Evolutionary conservation across 2,888 invertebrate species (phyloP).

Genomic region (Eupithecia pulchellata): DNA sequence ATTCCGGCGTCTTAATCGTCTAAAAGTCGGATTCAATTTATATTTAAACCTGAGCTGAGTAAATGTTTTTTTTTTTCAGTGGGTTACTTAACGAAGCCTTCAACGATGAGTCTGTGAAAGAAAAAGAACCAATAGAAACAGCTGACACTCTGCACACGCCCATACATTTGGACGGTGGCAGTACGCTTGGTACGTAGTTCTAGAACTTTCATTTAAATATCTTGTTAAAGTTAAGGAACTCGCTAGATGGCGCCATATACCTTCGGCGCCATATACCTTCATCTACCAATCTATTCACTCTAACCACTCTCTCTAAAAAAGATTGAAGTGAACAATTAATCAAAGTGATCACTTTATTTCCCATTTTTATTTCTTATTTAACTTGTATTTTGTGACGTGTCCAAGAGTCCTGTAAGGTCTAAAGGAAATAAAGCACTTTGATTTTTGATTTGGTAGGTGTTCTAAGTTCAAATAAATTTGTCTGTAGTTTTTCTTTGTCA

Average conservation of each 20-base stretch:
- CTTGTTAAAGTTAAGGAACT: background rate
- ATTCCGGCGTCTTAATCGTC: no score
- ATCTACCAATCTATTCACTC: background rate
- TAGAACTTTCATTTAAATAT: background rate
- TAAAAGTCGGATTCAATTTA: no score
- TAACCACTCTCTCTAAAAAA: no score
- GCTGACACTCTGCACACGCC: constrained; percentile 69
- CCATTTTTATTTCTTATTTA: no score
- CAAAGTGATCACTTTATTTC: no score
- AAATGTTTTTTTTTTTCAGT: constrained; percentile 59
- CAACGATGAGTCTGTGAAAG: constrained; percentile 62
- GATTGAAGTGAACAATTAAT: no score
- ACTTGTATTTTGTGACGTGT: no score
- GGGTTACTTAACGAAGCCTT: constrained; percentile 76
- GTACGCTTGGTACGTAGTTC: constrained; percentile 69
- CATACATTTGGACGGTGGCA: constrained; percentile 77
- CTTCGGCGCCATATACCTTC: no score
- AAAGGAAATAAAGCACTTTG: no score
- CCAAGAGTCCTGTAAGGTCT: no score
- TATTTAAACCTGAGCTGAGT: background rate
- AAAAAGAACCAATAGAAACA: constrained; percentile 62
- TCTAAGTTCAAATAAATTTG: background rate
- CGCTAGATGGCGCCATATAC: background rate
- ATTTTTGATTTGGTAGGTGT: background rate
- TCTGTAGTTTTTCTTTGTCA: background rate